phyloP scores from a whole-genome alignment of 2,797 vertebrate species.

The Clarias platycephalus region DNA sequence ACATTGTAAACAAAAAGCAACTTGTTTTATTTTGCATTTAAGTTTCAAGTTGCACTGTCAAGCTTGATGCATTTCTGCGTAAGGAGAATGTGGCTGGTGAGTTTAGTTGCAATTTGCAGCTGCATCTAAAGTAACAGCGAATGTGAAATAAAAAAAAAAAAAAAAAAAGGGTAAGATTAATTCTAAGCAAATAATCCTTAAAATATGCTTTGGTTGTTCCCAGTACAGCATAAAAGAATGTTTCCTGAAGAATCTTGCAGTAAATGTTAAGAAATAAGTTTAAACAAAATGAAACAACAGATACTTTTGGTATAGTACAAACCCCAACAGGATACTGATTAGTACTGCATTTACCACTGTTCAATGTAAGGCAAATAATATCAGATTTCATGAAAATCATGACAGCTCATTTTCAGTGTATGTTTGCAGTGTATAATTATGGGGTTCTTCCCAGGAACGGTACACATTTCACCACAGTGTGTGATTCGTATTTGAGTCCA shows the following conservation, averaged over 20 bases:
- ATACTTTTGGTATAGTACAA: slow-evolving; percentile 8
- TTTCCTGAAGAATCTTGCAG: slow-evolving; percentile 19
- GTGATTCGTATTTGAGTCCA: slow-evolving; percentile 10
- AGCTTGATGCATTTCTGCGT: slow-evolving; percentile 21
- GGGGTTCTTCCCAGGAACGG: background rate
- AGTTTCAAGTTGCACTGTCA: slow-evolving; percentile 53
- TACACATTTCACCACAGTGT: slow-evolving; percentile 12
- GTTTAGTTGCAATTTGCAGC: slow-evolving; percentile 1
- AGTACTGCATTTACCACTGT: background rate
- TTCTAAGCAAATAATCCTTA: slow-evolving; percentile 8
- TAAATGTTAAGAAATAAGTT: background rate
- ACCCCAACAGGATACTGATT: background rate
- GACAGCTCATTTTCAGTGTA: background rate
- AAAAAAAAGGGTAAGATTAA: background rate
- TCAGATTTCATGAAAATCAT: background rate
- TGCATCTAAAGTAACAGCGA: background rate
- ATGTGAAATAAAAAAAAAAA: background rate
- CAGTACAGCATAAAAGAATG: background rate
- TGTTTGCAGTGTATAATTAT: background rate
- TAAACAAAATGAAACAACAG: background rate
- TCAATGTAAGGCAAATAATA: slow-evolving; percentile 2
- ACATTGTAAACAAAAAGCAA: slow-evolving; percentile 49
- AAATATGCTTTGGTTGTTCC: slow-evolving; percentile 42
- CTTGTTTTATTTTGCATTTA: slow-evolving; percentile 52
- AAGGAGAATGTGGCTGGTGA: background rate